phyloP scores from a whole-genome alignment of 1,140 invertebrate species.

The Heliconius melpomene region DNA sequence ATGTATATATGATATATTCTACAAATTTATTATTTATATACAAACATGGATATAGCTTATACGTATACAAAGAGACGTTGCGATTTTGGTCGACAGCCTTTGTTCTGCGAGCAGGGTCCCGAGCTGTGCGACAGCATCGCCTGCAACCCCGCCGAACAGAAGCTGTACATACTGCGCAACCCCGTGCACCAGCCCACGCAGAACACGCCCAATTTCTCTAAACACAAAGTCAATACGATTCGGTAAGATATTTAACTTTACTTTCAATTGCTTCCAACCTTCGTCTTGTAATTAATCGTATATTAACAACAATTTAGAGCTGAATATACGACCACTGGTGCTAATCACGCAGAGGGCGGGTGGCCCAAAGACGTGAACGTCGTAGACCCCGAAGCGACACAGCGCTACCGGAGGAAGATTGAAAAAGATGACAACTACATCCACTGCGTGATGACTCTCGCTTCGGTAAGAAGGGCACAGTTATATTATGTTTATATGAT shows the following conservation, averaged over 20 bases:
- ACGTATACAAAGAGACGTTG: constrained; percentile 85
- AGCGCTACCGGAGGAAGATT: constrained; percentile 94
- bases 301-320: constrained; percentile 77
- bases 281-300: background rate
- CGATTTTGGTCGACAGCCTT: constrained; percentile 85
- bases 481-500: background rate
- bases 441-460: constrained; percentile 87
- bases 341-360: constrained; percentile 96
- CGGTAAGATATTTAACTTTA: constrained; percentile 43
- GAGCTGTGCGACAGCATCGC: constrained; percentile 88
- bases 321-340: constrained; percentile 88
- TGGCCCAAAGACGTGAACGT: constrained; percentile 98
- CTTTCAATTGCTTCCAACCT: background rate
- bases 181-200: constrained; percentile 85
- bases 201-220: constrained; percentile 82
- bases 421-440: constrained; percentile 97
- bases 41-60: constrained; percentile 82
- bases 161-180: constrained; percentile 88
- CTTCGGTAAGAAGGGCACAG: constrained; percentile 43
- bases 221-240: constrained; percentile 83
- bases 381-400: constrained; percentile 92
- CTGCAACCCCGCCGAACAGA: constrained; percentile 83
- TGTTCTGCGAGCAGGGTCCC: constrained; percentile 88
- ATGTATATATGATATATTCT: background rate
- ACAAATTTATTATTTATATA: constrained; percentile 2